These are phyloP conservation scores for Microcebus jonahi DNA, from an alignment of 2,113 vertebrate species.

Conservation along the genomic window DNA sequence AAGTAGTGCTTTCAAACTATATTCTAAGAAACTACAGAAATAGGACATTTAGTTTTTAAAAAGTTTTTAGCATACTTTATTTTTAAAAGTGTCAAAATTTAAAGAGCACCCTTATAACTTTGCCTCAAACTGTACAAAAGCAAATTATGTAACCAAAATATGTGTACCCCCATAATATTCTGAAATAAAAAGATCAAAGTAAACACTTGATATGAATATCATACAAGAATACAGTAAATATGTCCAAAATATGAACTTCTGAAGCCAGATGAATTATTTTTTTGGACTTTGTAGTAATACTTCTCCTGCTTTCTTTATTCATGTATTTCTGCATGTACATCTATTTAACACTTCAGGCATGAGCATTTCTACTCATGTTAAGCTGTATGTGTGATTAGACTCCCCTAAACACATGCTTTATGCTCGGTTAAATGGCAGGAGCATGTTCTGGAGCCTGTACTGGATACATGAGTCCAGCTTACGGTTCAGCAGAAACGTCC, in stretches of 20 bases:
- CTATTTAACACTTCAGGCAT: neutral
- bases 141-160: no score
- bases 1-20: neutral
- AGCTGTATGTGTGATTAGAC: no score
- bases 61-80: neutral
- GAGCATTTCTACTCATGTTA: neutral
- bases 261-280: neutral
- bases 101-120: no score
- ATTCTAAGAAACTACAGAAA: neutral
- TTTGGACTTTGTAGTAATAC: neutral
- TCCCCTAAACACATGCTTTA: no score
- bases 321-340: neutral
- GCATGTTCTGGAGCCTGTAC: no score
- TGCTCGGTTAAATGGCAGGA: neutral
- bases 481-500: neutral
- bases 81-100: neutral
- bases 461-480: neutral
- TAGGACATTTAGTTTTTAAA: neutral
- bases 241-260: neutral
- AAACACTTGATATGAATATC: neutral
- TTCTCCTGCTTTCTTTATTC: neutral
- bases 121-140: no score
- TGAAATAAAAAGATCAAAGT: neutral
- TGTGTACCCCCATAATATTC: no score
- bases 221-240: neutral